phyloP scores from a whole-genome alignment of 2,113 vertebrate species.

The Anolis sagrei region DNA sequence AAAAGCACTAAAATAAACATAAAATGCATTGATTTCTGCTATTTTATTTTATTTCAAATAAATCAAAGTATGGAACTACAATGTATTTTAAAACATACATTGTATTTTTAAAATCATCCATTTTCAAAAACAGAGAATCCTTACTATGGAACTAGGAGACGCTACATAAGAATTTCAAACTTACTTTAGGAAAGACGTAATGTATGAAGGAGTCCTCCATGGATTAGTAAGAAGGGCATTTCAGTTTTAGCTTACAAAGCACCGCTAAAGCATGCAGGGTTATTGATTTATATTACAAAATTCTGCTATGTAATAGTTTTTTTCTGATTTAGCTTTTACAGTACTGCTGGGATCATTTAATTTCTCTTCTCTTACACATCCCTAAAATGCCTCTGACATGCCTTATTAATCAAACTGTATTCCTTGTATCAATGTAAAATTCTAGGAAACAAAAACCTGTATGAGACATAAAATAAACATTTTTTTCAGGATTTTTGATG shows the following conservation, averaged over 20 bases:
- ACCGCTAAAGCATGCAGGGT: slow-evolving; percentile 55
- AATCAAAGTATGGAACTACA: not conserved
- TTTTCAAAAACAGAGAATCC: not conserved
- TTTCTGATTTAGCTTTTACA: slow-evolving; percentile 67
- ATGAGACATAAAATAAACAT: slow-evolving; percentile 40
- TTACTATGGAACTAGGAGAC: not conserved
- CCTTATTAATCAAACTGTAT: slow-evolving; percentile 54
- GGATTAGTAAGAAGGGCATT: slow-evolving; percentile 65
- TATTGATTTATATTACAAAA: slow-evolving; percentile 72
- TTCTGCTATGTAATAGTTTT: slow-evolving; percentile 63
- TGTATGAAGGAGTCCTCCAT: slow-evolving; percentile 40
- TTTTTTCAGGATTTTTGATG: not conserved
- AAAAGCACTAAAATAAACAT: too few relatives aligned
- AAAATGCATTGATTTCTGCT: too few relatives aligned
- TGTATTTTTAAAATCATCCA: too few relatives aligned
- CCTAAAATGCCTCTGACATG: slow-evolving; percentile 49
- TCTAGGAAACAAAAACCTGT: slow-evolving; percentile 26
- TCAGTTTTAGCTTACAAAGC: slow-evolving; percentile 72
- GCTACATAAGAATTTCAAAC: not conserved
- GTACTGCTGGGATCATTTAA: slow-evolving; percentile 54
- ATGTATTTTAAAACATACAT: too few relatives aligned
- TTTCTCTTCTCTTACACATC: not conserved
- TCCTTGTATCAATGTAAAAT: slow-evolving; percentile 40
- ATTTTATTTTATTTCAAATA: not conserved
- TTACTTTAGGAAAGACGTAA: not conserved